Evolutionary conservation across 2,797 vertebrate species (phyloP).

Genomic region (Cephalopachus bancanus): DNA sequence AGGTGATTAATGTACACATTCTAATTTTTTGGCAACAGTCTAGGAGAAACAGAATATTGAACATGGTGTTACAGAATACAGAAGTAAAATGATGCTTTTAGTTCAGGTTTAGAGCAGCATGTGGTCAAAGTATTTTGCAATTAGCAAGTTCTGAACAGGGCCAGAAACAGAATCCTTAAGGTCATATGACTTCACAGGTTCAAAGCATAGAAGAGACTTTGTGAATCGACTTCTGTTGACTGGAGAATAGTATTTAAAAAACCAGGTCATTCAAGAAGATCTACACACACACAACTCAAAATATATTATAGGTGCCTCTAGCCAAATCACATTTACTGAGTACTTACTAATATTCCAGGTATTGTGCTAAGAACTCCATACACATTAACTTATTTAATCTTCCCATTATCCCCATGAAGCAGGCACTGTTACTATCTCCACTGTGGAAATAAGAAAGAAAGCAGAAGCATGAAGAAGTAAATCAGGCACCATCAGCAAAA

Average conservation of each 20-base stretch:
- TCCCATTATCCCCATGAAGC: background rate
- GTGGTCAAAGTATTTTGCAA: slow-evolving; percentile 22
- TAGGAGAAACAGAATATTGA: background rate
- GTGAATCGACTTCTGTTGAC: background rate
- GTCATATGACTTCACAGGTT: slow-evolving; percentile 30
- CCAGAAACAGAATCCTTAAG: background rate
- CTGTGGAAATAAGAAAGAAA: slow-evolving; percentile 44
- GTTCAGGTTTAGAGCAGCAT: background rate
- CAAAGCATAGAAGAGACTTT: background rate
- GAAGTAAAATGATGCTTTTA: slow-evolving; percentile 10
- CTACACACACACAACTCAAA: background rate
- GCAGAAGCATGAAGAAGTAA: background rate
- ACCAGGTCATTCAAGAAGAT: background rate
- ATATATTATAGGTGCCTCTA: background rate
- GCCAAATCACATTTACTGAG: background rate
- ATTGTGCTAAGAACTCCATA: slow-evolving; percentile 38
- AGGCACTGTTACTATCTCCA: background rate
- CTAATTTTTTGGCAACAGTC: background rate
- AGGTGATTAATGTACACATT: background rate
- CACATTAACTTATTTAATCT: background rate
- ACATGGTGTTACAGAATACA: background rate
- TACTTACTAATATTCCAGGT: background rate
- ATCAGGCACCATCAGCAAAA: slow-evolving; percentile 26
- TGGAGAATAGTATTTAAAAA: background rate
- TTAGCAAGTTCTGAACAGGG: slow-evolving; percentile 13